Evolutionary conservation across 53 echinoderm and acorn worm species (phyloP).

Genomic region (Pentamera pediparva): DNA sequence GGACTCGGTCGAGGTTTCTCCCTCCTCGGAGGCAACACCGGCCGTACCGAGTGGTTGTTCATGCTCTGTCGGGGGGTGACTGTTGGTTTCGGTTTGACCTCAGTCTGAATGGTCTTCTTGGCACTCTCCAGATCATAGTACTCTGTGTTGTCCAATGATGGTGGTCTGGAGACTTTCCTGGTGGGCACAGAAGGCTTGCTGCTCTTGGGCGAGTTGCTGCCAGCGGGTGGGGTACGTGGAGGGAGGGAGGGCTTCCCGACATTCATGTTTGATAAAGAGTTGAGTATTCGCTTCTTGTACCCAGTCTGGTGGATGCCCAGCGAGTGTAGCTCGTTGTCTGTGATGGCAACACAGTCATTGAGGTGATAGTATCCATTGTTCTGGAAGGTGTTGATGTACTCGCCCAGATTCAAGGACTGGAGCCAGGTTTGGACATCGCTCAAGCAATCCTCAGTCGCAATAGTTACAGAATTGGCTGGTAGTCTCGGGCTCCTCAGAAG

Average conservation of each 20-base stretch:
- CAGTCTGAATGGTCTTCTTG: no score
- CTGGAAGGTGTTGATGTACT: conserved; percentile 56
- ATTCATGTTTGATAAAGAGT: conserved; percentile 50
- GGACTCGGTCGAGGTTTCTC: background rate
- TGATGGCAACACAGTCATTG: conserved; percentile 48
- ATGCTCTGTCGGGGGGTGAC: background rate
- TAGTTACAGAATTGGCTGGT: background rate
- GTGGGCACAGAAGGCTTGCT: conserved; percentile 19
- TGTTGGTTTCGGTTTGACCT: background rate
- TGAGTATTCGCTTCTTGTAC: conserved; percentile 77
- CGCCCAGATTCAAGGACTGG: conserved; percentile 52
- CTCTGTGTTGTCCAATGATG: conserved; percentile 25
- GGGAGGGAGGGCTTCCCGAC: conserved; percentile 41
- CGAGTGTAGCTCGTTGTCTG: conserved; percentile 49
- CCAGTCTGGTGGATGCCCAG: conserved; percentile 77
- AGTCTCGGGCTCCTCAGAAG: no score
- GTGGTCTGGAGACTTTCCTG: conserved; percentile 8
- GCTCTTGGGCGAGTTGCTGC: background rate
- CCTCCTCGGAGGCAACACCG: background rate
- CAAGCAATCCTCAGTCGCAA: conserved; percentile 1
- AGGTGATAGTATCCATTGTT: conserved; percentile 60
- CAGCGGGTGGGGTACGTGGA: conserved; percentile 1
- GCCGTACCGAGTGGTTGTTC: background rate
- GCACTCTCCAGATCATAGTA: background rate
- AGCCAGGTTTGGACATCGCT: conserved; percentile 61